Percentiles rank a stretch among this genome's conserved stretches.
Evolutionary conservation across 2,888 invertebrate genomes (phyloP).

Genomic region (Embidobia sp.): DNA sequence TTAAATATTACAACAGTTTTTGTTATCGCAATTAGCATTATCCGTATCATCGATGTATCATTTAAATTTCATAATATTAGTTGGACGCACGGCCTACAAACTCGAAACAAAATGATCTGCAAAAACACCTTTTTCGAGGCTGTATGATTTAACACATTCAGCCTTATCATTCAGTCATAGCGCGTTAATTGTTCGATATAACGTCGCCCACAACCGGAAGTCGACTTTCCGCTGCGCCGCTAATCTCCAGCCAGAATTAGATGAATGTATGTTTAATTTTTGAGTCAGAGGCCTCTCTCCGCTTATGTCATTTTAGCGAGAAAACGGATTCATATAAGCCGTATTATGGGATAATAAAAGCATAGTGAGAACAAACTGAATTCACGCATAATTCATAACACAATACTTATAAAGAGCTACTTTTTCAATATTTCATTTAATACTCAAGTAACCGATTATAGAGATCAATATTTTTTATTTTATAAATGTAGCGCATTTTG

Average conservation of each 20-base stretch:
- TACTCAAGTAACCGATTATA: conserved; percentile 40
- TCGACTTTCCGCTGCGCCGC: conserved; percentile 67
- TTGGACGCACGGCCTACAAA: conserved; percentile 53
- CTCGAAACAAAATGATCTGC: conserved; percentile 49
- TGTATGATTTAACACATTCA: conserved; percentile 60
- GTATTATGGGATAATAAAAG: conserved; percentile 58
- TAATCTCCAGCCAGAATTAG: conserved; percentile 52
- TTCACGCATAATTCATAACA: conserved; percentile 34
- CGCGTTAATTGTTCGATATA: conserved; percentile 66
- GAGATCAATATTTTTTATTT: no score
- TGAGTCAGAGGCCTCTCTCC: conserved; percentile 36
- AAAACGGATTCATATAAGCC: conserved; percentile 42
- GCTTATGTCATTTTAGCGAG: conserved; percentile 42
- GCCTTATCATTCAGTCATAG: conserved; percentile 61
- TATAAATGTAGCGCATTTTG: no score
- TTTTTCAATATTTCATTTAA: conserved; percentile 42
- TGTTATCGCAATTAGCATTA: conserved; percentile 54
- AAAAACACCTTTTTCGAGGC: conserved; percentile 64
- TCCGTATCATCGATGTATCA: conserved; percentile 51
- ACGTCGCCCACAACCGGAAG: conserved; percentile 64
- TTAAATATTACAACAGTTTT: conserved; percentile 41
- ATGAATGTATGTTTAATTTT: conserved; percentile 57
- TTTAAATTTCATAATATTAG: conserved; percentile 51
- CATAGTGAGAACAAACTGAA: conserved; percentile 54
- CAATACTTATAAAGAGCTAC: conserved; percentile 47